Percentiles rank a stretch among this genome's conserved stretches.
Evolutionary conservation across 2,797 vertebrate species (phyloP).

Genomic region (Meda fulgida): DNA sequence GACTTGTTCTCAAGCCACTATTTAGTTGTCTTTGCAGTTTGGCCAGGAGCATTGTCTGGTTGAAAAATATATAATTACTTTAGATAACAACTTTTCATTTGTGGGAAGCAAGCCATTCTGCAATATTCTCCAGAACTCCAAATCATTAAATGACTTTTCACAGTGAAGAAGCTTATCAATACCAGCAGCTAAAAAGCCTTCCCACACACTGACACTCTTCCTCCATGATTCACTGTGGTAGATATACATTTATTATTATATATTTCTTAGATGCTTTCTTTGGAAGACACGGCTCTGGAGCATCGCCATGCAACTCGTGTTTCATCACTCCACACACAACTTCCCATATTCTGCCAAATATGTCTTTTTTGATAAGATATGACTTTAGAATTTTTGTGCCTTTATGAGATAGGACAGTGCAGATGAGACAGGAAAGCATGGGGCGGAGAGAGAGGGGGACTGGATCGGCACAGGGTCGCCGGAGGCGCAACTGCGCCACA

Average conservation of each 20-base stretch:
- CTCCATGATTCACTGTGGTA: neutral
- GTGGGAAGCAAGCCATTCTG: neutral
- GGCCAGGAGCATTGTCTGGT: neutral
- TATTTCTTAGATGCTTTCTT: neutral
- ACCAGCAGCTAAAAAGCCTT: neutral
- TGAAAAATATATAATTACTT: neutral
- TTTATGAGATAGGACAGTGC: too few relatives aligned
- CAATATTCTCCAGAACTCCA: too few relatives aligned
- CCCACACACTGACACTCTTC: neutral
- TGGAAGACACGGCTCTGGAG: neutral
- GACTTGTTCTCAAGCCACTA: neutral
- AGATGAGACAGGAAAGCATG: too few relatives aligned
- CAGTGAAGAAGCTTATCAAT: neutral
- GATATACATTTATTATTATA: neutral
- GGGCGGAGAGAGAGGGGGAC: too few relatives aligned
- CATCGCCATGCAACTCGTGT: too few relatives aligned
- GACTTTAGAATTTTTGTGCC: too few relatives aligned
- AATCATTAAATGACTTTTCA: neutral
- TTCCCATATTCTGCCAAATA: neutral
- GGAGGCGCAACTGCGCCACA: too few relatives aligned
- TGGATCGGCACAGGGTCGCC: too few relatives aligned
- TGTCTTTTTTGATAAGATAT: too few relatives aligned
- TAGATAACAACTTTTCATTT: neutral
- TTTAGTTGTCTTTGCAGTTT: neutral
- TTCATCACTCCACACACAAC: neutral